Evolutionary conservation across 2,888 invertebrate genomes (phyloP).

Genomic region (Ashinkailepas kermadecensis): DNA sequence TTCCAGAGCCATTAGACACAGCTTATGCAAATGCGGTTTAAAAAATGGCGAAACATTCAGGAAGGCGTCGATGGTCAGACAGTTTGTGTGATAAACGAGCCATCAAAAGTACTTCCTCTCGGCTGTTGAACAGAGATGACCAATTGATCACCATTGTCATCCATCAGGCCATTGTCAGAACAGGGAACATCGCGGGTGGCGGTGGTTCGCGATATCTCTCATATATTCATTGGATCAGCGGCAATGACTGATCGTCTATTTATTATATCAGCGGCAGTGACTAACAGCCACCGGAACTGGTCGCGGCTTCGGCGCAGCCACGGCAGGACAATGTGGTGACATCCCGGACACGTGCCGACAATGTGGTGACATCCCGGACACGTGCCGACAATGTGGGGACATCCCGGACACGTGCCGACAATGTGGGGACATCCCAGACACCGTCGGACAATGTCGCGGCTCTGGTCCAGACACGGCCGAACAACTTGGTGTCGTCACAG

Average conservation of each 20-base stretch:
- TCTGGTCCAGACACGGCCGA: no score
- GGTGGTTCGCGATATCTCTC: background rate
- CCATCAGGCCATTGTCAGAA: constrained; percentile 10
- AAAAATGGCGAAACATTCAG: background rate
- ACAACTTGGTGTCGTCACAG: no score
- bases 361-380: no score
- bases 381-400: no score
- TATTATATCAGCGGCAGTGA: no score
- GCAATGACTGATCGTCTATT: background rate
- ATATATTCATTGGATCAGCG: background rate
- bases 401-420: no score
- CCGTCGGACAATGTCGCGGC: no score
- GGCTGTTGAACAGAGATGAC: background rate
- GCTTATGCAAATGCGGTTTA: background rate
- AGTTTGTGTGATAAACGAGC: background rate
- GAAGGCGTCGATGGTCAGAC: background rate
- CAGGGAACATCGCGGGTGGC: background rate
- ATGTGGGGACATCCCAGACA: no score
- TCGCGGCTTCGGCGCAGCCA: no score
- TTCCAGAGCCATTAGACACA: background rate
- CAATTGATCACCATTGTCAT: background rate
- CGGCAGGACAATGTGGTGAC: no score
- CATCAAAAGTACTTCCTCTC: background rate
- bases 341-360: no score
- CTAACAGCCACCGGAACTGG: no score